Evolutionary conservation across 92 coral and sea anemone genomes (phyloP).

Genomic region (Palythoa heliodiscus): DNA sequence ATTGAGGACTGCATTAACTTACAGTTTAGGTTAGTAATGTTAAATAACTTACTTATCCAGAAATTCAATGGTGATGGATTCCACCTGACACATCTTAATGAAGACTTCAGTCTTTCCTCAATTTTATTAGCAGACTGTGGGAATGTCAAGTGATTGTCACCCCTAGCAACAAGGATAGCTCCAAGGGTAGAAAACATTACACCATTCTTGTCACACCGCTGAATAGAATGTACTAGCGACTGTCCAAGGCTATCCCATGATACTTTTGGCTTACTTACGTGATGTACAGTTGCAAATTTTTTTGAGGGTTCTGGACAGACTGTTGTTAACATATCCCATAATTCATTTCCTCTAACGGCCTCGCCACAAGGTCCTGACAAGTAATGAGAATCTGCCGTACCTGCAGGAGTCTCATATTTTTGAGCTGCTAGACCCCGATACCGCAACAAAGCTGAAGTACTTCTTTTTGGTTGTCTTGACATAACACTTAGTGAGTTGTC

Average conservation of each 20-base stretch:
- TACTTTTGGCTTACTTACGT: conserved; percentile 64
- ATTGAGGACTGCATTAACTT: no score
- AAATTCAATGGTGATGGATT: conserved; percentile 85
- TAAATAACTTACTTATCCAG: conserved; percentile 77
- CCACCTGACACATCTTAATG: conserved; percentile 83
- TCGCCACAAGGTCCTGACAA: conserved; percentile 29
- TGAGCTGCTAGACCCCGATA: conserved; percentile 61
- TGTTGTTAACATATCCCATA: conserved; percentile 88
- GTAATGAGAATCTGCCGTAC: conserved; percentile 3
- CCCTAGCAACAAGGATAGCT: conserved; percentile 80
- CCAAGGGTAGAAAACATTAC: conserved; percentile 60
- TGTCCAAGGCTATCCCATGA: conserved; percentile 80
- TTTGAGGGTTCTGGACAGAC: conserved; percentile 84
- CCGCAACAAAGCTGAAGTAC: conserved; percentile 79
- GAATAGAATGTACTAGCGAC: conserved; percentile 72
- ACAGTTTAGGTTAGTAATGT: no score
- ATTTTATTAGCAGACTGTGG: conserved; percentile 69
- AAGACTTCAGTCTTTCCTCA: conserved; percentile 63
- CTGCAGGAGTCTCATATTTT: conserved; percentile 14
- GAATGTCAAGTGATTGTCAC: conserved; percentile 69
- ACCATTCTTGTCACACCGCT: conserved; percentile 76
- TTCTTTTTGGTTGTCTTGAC: conserved; percentile 75
- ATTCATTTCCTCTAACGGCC: conserved; percentile 74
- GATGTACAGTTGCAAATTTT: conserved; percentile 83
- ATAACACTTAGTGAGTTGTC: conserved; percentile 49